phyloP scores from a whole-genome alignment of 2,113 vertebrate species.

The Zosterops lateralis region DNA sequence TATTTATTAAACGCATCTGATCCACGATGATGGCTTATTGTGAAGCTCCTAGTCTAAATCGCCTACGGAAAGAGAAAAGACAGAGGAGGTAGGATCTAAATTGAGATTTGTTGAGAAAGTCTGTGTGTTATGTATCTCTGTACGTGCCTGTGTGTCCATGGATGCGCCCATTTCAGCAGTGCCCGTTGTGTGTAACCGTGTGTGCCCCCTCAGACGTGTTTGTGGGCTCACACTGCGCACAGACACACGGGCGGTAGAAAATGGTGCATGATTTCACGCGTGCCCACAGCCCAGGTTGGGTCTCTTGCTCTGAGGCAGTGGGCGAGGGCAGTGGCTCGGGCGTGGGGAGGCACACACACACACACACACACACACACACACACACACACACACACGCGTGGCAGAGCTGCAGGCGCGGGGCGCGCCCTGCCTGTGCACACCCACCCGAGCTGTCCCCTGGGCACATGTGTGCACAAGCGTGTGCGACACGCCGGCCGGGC shows the following conservation, averaged over 20 bases:
- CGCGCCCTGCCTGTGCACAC: background rate
- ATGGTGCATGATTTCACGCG: background rate
- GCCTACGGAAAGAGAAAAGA: background rate
- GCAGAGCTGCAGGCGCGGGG: background rate
- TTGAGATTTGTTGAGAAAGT: background rate
- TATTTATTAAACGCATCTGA: background rate
- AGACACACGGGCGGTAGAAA: background rate
- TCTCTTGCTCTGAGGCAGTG: background rate
- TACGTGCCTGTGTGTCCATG: background rate
- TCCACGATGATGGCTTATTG: background rate
- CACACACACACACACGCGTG: background rate
- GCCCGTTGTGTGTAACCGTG: background rate
- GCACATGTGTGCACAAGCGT: constrained; percentile 7
- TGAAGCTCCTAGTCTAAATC: background rate
- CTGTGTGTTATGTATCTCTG: background rate
- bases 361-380: background rate
- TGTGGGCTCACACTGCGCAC: rapidly evolving
- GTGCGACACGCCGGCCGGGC: background rate
- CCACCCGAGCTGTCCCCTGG: background rate
- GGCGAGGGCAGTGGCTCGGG: background rate
- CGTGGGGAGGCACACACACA: background rate
- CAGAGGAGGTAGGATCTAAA: background rate
- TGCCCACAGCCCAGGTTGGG: background rate
- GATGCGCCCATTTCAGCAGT: background rate
- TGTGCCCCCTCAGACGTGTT: background rate